phyloP scores from a whole-genome alignment of 2,113 vertebrate genomes.

The Myotis lucifugus region DNA sequence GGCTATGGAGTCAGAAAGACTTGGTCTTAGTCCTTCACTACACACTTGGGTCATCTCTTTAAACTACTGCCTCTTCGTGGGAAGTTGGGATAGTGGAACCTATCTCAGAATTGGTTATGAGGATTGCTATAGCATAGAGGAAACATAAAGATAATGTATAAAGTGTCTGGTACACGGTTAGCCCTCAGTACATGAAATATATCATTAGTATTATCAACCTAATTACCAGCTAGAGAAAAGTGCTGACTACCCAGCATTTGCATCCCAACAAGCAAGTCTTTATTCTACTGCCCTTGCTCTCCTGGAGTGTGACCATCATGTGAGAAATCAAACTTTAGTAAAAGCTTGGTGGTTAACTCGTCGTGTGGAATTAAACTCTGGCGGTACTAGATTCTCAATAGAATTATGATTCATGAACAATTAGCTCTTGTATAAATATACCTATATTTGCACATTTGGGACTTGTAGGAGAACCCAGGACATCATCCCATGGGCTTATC shows the following conservation, averaged over 20 bases:
- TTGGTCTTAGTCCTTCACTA: neutral
- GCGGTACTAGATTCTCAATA: neutral
- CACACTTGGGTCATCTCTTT: neutral
- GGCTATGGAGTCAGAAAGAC: neutral
- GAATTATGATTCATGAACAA: neutral
- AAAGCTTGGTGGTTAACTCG: neutral
- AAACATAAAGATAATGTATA: neutral
- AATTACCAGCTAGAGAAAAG: neutral
- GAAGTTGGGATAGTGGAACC: neutral
- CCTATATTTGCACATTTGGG: neutral
- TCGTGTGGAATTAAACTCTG: neutral
- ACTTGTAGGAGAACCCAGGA: neutral
- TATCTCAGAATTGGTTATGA: neutral
- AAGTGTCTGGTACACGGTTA: neutral
- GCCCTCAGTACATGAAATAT: neutral
- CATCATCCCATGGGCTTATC: neutral
- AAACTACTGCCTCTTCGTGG: neutral
- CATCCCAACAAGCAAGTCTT: neutral
- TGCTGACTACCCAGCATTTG: neutral
- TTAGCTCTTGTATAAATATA: neutral
- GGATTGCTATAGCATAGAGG: neutral
- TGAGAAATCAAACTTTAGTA: neutral
- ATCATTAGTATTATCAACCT: neutral
- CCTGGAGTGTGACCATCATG: neutral
- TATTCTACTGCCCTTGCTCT: neutral